Percentiles rank a stretch among this genome's conserved stretches.
Conservation (phyloP, 2,888 invertebrate genomes). For the Griposia aprilina region DNA sequence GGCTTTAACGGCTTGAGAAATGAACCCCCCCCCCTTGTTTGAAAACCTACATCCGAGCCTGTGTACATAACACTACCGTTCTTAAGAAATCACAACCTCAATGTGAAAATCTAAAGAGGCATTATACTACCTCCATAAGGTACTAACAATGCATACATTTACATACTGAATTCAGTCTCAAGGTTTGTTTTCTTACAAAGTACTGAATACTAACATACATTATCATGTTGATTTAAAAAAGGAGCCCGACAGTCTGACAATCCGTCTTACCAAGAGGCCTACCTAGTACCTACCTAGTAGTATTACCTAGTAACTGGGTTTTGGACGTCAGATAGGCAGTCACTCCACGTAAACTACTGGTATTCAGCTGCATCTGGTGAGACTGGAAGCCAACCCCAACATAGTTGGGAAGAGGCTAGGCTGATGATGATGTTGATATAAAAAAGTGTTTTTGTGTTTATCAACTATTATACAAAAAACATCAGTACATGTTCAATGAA, state of each 20-base stretch:
- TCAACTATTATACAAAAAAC: constrained; percentile 8
- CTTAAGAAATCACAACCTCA: neutral
- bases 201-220: constrained; percentile 3
- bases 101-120: neutral
- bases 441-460: neutral
- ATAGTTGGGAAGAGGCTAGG: too few relatives aligned
- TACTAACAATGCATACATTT: constrained; percentile 18
- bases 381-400: too few relatives aligned
- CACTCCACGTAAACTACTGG: too few relatives aligned
- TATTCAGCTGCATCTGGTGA: too few relatives aligned
- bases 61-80: neutral
- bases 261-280: too few relatives aligned
- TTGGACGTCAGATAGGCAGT: too few relatives aligned
- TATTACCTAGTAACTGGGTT: too few relatives aligned
- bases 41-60: neutral
- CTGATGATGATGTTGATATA: neutral
- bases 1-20: too few relatives aligned
- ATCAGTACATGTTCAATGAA: constrained; percentile 5
- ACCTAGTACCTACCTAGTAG: too few relatives aligned
- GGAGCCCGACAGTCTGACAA: neutral
- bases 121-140: neutral
- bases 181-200: constrained; percentile 36
- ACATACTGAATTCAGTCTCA: constrained; percentile 44
- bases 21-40: neutral
- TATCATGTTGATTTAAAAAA: constrained; percentile 7